Percentiles rank a stretch among this genome's conserved stretches.
Evolutionary conservation across 2,888 invertebrate species (phyloP).

Genomic region (Aleiodes testaceus): DNA sequence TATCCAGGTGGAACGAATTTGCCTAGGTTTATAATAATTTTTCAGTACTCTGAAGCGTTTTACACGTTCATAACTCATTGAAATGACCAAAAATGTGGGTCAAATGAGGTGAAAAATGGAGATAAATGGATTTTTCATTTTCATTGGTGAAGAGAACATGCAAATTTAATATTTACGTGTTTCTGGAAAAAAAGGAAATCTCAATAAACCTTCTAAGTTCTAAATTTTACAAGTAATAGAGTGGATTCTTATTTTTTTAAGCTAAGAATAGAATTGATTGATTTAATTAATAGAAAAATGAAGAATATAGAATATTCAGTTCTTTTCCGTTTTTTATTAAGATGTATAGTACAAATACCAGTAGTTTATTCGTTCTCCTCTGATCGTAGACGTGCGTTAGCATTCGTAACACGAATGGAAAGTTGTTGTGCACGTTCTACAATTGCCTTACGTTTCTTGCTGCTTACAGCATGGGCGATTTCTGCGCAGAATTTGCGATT

Average conservation of each 20-base stretch:
- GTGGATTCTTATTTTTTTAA: no score
- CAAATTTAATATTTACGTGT: no score
- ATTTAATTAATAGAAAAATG: not conserved
- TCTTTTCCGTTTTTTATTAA: slow-evolving; percentile 36
- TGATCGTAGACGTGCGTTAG: slow-evolving; percentile 95
- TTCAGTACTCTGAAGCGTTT: slow-evolving; percentile 13
- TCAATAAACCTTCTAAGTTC: no score
- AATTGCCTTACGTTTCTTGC: slow-evolving; percentile 97
- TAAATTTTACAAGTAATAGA: no score
- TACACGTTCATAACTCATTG: slow-evolving; percentile 27
- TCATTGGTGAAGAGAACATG: not conserved
- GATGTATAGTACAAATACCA: slow-evolving; percentile 45
- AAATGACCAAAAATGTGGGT: slow-evolving; percentile 20
- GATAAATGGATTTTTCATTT: not conserved
- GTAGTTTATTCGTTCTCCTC: slow-evolving; percentile 96
- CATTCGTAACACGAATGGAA: slow-evolving; percentile 96
- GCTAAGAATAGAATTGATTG: no score
- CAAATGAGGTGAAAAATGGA: not conserved
- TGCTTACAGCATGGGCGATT: slow-evolving; percentile 97
- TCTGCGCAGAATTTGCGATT: slow-evolving; percentile 98
- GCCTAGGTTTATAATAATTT: not conserved
- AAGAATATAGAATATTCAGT: slow-evolving; percentile 32
- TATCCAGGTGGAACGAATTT: slow-evolving; percentile 19
- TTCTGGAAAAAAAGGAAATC: no score
- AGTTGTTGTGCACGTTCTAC: slow-evolving; percentile 98